A percentile compares a stretch with the other conserved stretches of the same genome.
Conservation (phyloP, 2,888 invertebrate species). For the Omphaloscelis lunosa region DNA sequence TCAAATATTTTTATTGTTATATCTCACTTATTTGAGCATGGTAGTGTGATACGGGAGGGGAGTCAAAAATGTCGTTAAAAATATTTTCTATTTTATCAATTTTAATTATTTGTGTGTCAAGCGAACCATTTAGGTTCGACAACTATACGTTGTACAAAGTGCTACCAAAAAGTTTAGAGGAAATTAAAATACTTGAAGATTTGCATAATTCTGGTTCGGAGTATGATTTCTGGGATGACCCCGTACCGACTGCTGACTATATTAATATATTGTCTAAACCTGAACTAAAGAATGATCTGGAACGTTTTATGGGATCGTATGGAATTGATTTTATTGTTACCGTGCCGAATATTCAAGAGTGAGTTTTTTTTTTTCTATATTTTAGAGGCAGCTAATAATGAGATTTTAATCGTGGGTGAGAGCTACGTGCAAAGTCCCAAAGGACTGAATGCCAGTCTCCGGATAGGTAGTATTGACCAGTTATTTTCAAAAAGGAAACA, state of each 20-base stretch:
- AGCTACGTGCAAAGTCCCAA: not conserved
- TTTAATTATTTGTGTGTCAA: slow-evolving; percentile 48
- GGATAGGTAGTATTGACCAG: not conserved
- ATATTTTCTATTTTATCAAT: slow-evolving; percentile 55
- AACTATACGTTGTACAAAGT: slow-evolving; percentile 90
- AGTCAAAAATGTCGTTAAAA: slow-evolving; percentile 65
- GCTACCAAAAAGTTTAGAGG: slow-evolving; percentile 84
- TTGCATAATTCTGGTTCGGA: slow-evolving; percentile 82
- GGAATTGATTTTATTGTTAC: slow-evolving; percentile 83
- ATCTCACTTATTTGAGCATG: slow-evolving; percentile 15
- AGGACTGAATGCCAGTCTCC: not conserved
- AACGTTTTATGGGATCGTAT: slow-evolving; percentile 76
- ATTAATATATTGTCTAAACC: slow-evolving; percentile 87
- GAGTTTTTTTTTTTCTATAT: slow-evolving; percentile 68
- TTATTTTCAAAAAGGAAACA: not conserved
- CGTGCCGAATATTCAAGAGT: slow-evolving; percentile 88
- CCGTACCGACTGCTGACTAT: slow-evolving; percentile 74
- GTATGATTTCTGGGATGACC: slow-evolving; percentile 87
- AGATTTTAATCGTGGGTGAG: too few relatives aligned
- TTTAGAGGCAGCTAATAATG: not conserved
- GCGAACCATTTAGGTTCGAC: slow-evolving; percentile 80
- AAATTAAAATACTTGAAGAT: slow-evolving; percentile 86
- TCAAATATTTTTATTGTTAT: slow-evolving; percentile 29
- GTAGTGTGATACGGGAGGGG: not conserved
- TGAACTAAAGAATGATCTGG: slow-evolving; percentile 77